Conservation (phyloP, 2,797 vertebrate genomes). For the Meriones psammophilus region DNA sequence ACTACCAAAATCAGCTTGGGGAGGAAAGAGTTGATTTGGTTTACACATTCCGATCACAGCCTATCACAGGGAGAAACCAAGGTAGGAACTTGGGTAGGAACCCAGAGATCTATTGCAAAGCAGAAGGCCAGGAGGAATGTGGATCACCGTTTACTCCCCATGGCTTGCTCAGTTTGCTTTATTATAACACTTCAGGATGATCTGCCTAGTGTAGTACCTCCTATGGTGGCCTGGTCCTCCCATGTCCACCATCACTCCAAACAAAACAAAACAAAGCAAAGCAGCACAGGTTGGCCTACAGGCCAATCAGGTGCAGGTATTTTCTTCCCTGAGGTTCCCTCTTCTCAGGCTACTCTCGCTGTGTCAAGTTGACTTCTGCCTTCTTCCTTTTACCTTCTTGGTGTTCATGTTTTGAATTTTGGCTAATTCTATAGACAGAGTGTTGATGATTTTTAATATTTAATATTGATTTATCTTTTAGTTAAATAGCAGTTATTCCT, state of each 20-base stretch:
- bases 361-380: neutral
- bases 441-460: no score
- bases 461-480: no score
- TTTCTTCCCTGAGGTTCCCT: neutral
- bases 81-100: neutral
- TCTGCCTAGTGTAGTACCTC: neutral
- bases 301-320: neutral
- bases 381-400: neutral
- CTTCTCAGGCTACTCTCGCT: neutral
- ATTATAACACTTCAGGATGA: neutral
- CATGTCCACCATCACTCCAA: neutral
- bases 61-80: neutral
- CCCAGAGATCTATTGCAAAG: no score
- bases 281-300: neutral
- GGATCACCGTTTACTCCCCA: neutral
- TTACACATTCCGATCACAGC: neutral
- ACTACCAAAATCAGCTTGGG: neutral
- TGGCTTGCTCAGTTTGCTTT: neutral
- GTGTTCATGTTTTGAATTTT: neutral
- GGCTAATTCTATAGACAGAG: neutral
- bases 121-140: neutral
- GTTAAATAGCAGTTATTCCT: no score
- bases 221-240: neutral
- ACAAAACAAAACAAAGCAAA: neutral
- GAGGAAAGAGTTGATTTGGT: neutral